phyloP scores from a whole-genome alignment of 2,113 vertebrate genomes.

The Sander lucioperca region DNA sequence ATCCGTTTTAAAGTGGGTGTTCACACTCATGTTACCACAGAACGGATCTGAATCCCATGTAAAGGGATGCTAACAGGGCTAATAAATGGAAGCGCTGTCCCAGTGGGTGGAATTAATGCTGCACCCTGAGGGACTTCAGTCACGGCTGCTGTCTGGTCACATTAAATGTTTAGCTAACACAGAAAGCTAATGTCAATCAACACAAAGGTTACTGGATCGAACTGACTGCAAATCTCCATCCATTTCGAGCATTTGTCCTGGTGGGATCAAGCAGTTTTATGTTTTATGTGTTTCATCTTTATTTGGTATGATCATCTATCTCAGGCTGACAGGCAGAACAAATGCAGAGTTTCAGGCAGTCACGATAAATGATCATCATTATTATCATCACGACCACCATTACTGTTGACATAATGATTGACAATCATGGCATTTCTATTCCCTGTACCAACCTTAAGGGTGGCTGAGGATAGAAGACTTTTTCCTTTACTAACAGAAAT shows the following conservation, averaged over 20 bases:
- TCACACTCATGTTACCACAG: neutral
- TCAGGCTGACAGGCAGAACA: constrained; percentile 39
- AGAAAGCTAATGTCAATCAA: constrained; percentile 27
- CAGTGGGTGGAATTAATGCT: constrained; percentile 37
- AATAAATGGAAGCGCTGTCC: constrained; percentile 47
- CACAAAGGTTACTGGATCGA: constrained; percentile 40
- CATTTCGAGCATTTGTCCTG: neutral
- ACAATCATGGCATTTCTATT: neutral
- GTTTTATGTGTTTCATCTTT: neutral
- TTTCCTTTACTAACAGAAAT: neutral
- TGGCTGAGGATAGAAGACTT: neutral
- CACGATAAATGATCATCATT: constrained; percentile 1
- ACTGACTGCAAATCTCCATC: neutral
- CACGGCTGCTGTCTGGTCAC: constrained; percentile 37
- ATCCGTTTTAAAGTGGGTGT: neutral
- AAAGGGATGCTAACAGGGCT: constrained; percentile 43
- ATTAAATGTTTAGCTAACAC: constrained; percentile 43
- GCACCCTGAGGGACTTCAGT: constrained; percentile 40
- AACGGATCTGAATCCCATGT: constrained; percentile 11
- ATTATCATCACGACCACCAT: neutral
- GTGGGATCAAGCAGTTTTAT: neutral
- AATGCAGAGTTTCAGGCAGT: constrained; percentile 21
- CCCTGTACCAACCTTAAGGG: neutral
- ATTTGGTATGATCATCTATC: neutral
- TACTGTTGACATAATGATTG: constrained; percentile 27